phyloP scores from a whole-genome alignment of 2,888 invertebrate species.

The Thecocarcelia acutangulata region DNA sequence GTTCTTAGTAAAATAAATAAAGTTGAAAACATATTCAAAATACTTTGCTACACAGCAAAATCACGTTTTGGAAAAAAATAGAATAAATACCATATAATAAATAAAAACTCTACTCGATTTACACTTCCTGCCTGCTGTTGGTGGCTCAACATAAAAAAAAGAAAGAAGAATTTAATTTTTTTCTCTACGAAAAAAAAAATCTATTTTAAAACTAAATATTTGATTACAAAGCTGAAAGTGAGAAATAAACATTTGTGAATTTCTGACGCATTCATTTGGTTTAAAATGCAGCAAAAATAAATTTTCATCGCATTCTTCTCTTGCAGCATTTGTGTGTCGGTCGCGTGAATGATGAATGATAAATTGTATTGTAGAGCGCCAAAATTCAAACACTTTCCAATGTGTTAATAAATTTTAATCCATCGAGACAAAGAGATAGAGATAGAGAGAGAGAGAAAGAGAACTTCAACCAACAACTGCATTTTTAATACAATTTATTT shows the following conservation, averaged over 20 bases:
- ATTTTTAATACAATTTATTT: slow-evolving; percentile 11
- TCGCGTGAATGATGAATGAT: neutral
- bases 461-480: too few species aligned
- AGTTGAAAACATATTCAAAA: slow-evolving; percentile 25
- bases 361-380: slow-evolving; percentile 8
- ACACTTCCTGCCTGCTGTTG: slow-evolving; percentile 12
- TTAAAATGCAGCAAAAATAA: slow-evolving; percentile 25
- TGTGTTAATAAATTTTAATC: slow-evolving; percentile 53
- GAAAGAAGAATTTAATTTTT: neutral
- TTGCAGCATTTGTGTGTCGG: neutral
- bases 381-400: slow-evolving; percentile 24
- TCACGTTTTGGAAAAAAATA: slow-evolving; percentile 24
- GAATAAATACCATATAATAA: neutral
- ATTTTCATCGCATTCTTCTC: neutral
- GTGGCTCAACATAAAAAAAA: neutral
- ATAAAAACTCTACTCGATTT: neutral
- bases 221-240: slow-evolving; percentile 26
- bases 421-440: too few species aligned
- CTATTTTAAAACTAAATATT: slow-evolving; percentile 22
- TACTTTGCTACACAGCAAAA: slow-evolving; percentile 17
- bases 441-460: too few species aligned
- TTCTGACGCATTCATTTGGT: slow-evolving; percentile 16
- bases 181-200: neutral
- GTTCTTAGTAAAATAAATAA: slow-evolving; percentile 3
- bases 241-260: slow-evolving; percentile 25